Evolutionary conservation across 2,797 vertebrate genomes (phyloP).

Genomic region (Melanogrammus aeglefinus): DNA sequence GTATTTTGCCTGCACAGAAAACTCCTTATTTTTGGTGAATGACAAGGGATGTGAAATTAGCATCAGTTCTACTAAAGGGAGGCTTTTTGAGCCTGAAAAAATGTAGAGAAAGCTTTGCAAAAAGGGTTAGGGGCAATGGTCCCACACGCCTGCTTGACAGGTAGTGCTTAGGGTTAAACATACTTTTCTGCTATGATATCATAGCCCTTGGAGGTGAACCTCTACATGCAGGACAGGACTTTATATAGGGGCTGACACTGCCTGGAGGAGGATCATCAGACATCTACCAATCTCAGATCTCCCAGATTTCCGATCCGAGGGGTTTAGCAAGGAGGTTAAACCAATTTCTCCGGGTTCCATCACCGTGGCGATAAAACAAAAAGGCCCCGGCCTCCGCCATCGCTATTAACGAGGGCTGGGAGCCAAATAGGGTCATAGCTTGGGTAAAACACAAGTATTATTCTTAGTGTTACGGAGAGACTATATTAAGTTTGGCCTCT

Average conservation of each 20-base stretch:
- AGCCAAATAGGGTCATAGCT: neutral
- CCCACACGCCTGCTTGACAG: neutral
- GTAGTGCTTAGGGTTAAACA: neutral
- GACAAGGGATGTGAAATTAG: conserved; percentile 20
- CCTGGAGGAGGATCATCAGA: neutral
- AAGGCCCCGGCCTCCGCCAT: neutral
- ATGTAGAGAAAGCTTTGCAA: neutral
- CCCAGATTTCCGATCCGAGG: neutral
- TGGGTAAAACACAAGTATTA: conserved; percentile 1
- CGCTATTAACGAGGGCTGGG: neutral
- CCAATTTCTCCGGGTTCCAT: neutral
- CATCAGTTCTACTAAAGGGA: neutral
- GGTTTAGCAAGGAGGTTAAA: conserved; percentile 1
- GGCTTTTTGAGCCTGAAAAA: neutral
- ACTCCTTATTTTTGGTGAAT: conserved; percentile 46
- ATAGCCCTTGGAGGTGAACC: neutral
- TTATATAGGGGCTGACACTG: neutral
- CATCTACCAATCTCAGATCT: neutral
- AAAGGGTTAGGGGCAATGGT: neutral
- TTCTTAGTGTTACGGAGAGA: neutral
- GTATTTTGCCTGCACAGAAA: conserved; percentile 36
- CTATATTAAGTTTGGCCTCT: neutral
- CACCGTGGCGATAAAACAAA: neutral
- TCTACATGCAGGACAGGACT: neutral
- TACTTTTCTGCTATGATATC: neutral